Base-by-base conservation (phyloP, 1,140 invertebrate genomes). In the Anadara kagoshimensis region DNA sequence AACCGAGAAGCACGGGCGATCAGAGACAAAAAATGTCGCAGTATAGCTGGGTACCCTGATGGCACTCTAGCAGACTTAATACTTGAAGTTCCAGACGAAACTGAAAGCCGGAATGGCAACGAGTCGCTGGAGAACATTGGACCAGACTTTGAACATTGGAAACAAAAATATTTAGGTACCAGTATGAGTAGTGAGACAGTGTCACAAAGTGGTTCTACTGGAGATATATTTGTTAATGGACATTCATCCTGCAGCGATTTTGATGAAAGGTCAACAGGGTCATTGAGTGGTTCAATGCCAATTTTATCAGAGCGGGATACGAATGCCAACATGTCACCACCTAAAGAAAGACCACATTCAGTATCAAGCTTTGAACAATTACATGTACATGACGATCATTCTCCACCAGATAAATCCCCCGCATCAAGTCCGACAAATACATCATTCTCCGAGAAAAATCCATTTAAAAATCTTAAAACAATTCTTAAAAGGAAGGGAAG, bases 401-500 rank as follows among this genome's bases (percentile, higher is more conserved):
- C 67, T 51, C 49, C 57, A 3, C 69, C 79, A 36, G 49, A 63
- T 26, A 59, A 62, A 36, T 44, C 67, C 62, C 36, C 56, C 56
- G 29, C n/a, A 26, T 70, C 59, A 20, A 26, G 24, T 24, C 24
- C 41, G n/a, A 41, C 64, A 14, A 36, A 36, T 36, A 44, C 69
- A 29, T 43, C 66, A 18, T 29, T 41, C 20, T 73, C 72, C 1
- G 78, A 79, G 24, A 81, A 79, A 20, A 81, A 80, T 70, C 82
- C 79, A 43, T 83, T 83, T 64, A 81, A 83, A 69, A 78, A 67
- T 41, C 65, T 83, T 49, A 83, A 81, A 66, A 81, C 80, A 22
- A 80, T 81, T 24, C 74, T 83, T 49, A 76, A 78, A 63, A 69
- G 82, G 18, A 75, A 76, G 47, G 80, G 80, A 61, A 83, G 82